Percentiles rank a stretch among this genome's conserved stretches.
Evolutionary conservation across 2,797 vertebrate species (phyloP).

Genomic region (Pipistrellus kuhlii): DNA sequence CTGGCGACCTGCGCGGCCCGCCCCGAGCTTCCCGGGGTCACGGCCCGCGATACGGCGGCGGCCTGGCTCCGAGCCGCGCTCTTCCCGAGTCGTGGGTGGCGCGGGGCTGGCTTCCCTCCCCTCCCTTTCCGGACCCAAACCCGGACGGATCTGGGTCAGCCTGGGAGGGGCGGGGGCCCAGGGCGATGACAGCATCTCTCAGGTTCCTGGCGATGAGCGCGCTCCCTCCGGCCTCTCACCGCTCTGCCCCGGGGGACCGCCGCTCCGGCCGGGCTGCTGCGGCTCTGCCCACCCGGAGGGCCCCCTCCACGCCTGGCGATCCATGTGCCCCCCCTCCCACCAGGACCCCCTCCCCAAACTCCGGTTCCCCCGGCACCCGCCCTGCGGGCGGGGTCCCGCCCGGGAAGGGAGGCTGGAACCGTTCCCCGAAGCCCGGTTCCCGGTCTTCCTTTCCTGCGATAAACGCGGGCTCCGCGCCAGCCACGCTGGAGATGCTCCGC

Average conservation of each 20-base stretch:
- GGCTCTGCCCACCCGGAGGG: not conserved
- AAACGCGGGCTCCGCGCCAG: slow-evolving; percentile 75
- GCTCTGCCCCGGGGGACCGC: slow-evolving; percentile 41
- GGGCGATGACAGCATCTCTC: slow-evolving; percentile 83
- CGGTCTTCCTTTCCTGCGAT: slow-evolving; percentile 81
- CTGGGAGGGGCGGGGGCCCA: slow-evolving; percentile 74
- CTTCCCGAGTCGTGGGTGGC: slow-evolving; percentile 85
- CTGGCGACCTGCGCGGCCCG: not conserved
- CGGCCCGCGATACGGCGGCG: slow-evolving; percentile 79
- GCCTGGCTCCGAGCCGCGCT: slow-evolving; percentile 78
- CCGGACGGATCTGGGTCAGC: slow-evolving; percentile 84
- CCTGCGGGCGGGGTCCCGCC: slow-evolving; percentile 41
- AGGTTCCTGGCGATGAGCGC: slow-evolving; percentile 80
- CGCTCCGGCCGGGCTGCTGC: slow-evolving; percentile 37
- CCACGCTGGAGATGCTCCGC: slow-evolving; percentile 69
- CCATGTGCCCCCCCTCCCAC: not conserved
- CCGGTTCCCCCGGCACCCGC: not conserved
- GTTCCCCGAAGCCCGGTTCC: slow-evolving; percentile 75
- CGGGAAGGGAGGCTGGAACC: slow-evolving; percentile 77
- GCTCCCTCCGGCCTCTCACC: slow-evolving; percentile 61
- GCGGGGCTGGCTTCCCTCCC: slow-evolving; percentile 79
- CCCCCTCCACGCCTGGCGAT: not conserved
- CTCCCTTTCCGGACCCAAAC: slow-evolving; percentile 84
- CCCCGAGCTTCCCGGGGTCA: slow-evolving; percentile 80
- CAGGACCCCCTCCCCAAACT: too few relatives aligned